Percentiles rank a stretch among this genome's conserved stretches.
Conservation (phyloP, 2,888 invertebrate species). For the Megaustenia siamemsis region DNA sequence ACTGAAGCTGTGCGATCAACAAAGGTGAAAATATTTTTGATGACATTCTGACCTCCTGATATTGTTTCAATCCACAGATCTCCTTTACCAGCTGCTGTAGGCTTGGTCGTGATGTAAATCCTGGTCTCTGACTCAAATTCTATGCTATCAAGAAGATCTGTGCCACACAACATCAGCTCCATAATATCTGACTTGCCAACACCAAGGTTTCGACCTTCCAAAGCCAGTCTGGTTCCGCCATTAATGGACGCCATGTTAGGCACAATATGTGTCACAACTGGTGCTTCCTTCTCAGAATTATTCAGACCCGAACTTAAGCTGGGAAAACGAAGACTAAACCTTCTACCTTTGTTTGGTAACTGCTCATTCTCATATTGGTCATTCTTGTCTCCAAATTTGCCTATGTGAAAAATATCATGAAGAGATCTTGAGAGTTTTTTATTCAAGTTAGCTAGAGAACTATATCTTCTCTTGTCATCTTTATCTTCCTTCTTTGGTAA, state of each 20-base stretch:
- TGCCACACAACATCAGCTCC: conserved; percentile 75
- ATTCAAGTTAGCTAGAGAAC: conserved; percentile 69
- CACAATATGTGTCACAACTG: conserved; percentile 71
- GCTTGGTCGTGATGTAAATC: conserved; percentile 74
- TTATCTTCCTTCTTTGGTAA: conserved; percentile 55
- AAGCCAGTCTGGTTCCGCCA: conserved; percentile 73
- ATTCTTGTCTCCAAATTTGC: conserved; percentile 61
- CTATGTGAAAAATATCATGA: conserved; percentile 72
- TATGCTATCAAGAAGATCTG: conserved; percentile 74
- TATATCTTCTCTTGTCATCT: conserved; percentile 58
- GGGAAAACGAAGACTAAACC: conserved; percentile 50
- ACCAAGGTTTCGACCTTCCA: conserved; percentile 77
- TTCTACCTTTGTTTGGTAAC: conserved; percentile 23
- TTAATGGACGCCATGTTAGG: conserved; percentile 72
- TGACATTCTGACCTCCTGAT: conserved; percentile 75
- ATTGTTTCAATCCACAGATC: conserved; percentile 75
- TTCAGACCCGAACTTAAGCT: conserved; percentile 68
- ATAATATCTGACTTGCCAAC: conserved; percentile 74
- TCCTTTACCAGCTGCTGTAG: conserved; percentile 73
- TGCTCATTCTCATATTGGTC: conserved; percentile 53
- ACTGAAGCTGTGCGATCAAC: conserved; percentile 59
- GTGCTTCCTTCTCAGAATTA: conserved; percentile 62
- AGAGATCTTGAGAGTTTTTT: conserved; percentile 74
- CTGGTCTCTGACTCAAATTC: conserved; percentile 74
- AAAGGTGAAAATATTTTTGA: conserved; percentile 71